Conservation (phyloP, 1,140 invertebrate species). For the Frieseomelitta varia region DNA sequence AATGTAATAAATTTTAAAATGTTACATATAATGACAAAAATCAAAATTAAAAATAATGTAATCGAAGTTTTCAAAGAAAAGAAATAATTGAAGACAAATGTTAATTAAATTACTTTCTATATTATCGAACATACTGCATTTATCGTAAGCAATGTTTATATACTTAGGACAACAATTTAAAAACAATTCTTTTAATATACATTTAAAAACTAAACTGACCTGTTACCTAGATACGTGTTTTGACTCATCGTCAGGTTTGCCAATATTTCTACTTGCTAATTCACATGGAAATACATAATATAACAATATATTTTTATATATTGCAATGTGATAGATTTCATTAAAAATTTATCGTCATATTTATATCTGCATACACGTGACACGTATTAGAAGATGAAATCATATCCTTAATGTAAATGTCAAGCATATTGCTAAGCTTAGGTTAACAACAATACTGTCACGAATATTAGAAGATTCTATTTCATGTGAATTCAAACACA, state of each 20-base stretch:
- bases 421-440: not conserved
- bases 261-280: not conserved
- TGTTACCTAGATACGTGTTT: no score
- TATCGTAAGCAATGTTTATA: not conserved
- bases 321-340: not conserved
- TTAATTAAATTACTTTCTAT: not conserved
- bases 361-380: not conserved
- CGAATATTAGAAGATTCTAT: not conserved
- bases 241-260: not conserved
- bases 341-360: not conserved
- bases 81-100: not conserved
- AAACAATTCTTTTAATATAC: not conserved
- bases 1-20: not conserved
- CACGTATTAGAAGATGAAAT: not conserved
- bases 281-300: not conserved
- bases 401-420: not conserved
- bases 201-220: not conserved
- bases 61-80: not conserved
- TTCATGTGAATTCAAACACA: not conserved
- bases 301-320: not conserved
- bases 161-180: not conserved
- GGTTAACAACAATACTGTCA: not conserved
- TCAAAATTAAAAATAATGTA: not conserved
- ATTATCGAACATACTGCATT: not conserved
- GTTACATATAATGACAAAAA: not conserved